Evolutionary conservation across 2,797 vertebrate species (phyloP), one percentile per base, ranked within the genome.

Genomic region (Podargus strigoides): DNA sequence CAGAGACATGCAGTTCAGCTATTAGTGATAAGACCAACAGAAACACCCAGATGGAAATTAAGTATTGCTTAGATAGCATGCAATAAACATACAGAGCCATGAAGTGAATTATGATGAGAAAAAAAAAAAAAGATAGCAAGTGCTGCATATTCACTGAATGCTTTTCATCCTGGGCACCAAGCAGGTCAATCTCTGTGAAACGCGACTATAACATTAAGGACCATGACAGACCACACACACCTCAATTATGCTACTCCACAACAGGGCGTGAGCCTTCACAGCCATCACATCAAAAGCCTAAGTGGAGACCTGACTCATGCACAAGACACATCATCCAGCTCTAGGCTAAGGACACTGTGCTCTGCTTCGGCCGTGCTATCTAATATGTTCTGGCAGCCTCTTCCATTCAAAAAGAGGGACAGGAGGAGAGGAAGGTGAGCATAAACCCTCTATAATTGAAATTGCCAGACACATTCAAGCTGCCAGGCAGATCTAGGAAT

Each of bases 211-310:
- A 14, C 22, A 1, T 15, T 10, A 41, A 19, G 68, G 46, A 56
- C 53, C 22, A 9, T 0, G 34, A 41, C 1, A 85, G 39, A 0
- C 0, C 59, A 16, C 46, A 14, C 42, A 46, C 17, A 50, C 20
- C 44, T 20, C n/a, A 22, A 8, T 14, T 49, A 62, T 58, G 69
- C 58, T 36, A 4, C 59, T 84, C 46, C 47, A 69, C 60, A 58
- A 18, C 8, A 1, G 23, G 14, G 47, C 0, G 0, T 12, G 50
- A 8, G 24, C 32, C 58, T 46, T 39, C 66, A 28, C 32, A 52
- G 63, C 7, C 6, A 0, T 18, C 74, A n/a, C 56, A 24, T 24
- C 69, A 50, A 6, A 15, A 26, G 22, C 16, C 2, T 1, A 12
- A 44, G 41, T 1, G 52, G 26, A 58, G 64, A 30, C 59, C 44